Base-by-base conservation (phyloP, 2,113 vertebrate species). In the Osmerus mordax region DNA sequence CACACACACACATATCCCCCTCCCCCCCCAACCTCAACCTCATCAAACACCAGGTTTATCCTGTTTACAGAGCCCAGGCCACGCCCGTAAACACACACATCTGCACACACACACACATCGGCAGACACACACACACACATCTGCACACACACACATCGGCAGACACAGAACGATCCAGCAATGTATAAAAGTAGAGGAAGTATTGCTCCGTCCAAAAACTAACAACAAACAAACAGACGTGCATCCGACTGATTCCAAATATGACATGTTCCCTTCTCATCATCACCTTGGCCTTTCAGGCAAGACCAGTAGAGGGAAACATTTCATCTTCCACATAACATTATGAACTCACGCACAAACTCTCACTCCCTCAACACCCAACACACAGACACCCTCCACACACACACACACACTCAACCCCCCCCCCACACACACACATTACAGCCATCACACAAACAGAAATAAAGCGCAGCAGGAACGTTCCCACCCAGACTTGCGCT, bases 191-290 rank as follows among this genome's bases (percentile, higher is more conserved):
- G n/a, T n/a, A n/a, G n/a, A n/a, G n/a, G n/a, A n/a, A n/a, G n/a
- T n/a, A n/a, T n/a, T n/a, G n/a, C n/a, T n/a, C n/a, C n/a, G n/a
- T n/a, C n/a, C n/a, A n/a, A n/a, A n/a, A n/a, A n/a, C n/a, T n/a
- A n/a, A n/a, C n/a, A n/a, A n/a, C n/a, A n/a, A n/a, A n/a, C n/a
- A n/a, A n/a, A n/a, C n/a, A n/a, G n/a, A n/a, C n/a, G n/a, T n/a
- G n/a, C n/a, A n/a, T n/a, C n/a, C n/a, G 21, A 23, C 21, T 23
- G 21, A 23, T 23, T 23, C 74, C 83, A 83, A 79, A 72, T 72
- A 82, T 80, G 78, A 81, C 87, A 76, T 7, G 8, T 53, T 53
- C 52, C 52, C 79, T 86, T 77, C 89, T 90, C 85, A 86, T 89
- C 79, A 69, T 70, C 78, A 23, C 79, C 36, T 52, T 28, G 25